A percentile compares a stretch with the other conserved stretches of the same genome.
These are phyloP conservation scores for Trachythela sp. DNA, from an alignment of 64 coral and sea anemone species.

Conservation along the genomic window DNA sequence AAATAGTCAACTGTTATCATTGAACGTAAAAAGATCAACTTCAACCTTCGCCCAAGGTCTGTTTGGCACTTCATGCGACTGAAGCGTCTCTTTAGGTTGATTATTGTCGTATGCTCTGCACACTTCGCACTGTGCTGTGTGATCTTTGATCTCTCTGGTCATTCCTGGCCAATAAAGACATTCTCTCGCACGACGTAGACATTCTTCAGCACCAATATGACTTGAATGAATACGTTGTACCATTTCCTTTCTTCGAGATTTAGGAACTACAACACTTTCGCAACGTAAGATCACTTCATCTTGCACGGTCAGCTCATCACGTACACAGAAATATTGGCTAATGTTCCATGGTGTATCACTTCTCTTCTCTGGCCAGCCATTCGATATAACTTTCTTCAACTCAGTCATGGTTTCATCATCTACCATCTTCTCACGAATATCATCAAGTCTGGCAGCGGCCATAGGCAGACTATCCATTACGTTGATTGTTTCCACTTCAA, in stretches of 20 bases:
- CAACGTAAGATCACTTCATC: neutral
- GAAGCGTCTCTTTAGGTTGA: neutral
- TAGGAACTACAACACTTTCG: neutral
- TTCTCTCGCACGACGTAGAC: neutral
- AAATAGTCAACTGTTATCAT: too few species aligned
- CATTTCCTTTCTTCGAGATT: neutral
- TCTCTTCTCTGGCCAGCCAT: neutral
- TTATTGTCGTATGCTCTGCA: neutral
- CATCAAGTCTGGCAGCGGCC: neutral
- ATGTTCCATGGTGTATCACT: neutral
- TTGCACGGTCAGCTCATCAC: neutral
- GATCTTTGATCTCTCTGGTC: neutral
- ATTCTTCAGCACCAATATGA: neutral
- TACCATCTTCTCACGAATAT: neutral
- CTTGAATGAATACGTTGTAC: neutral
- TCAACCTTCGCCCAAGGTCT: neutral
- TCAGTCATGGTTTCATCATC: neutral
- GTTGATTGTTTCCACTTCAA: neutral
- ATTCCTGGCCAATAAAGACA: neutral
- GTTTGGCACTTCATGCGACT: neutral
- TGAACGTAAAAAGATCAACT: neutral
- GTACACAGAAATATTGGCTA: neutral
- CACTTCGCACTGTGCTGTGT: neutral
- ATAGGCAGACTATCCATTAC: neutral
- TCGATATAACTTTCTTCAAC: neutral